phyloP scores from a whole-genome alignment of 2,113 vertebrate species.

The Sinocyclocheilus grahami region DNA sequence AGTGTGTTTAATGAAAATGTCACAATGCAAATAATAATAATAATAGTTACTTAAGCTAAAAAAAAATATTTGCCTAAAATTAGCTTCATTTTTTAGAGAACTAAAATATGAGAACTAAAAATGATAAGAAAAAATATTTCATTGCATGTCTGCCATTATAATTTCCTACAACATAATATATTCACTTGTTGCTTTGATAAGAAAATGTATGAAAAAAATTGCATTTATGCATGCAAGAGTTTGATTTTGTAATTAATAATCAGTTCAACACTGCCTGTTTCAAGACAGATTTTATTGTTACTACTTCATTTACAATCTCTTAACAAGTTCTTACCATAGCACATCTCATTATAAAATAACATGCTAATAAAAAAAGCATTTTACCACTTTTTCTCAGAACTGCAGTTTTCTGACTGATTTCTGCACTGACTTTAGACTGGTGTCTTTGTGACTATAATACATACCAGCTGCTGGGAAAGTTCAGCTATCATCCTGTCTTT shows the following conservation, averaged over 20 bases:
- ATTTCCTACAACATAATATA: not conserved
- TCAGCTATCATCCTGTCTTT: slow-evolving; percentile 86
- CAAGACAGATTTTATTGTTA: too few relatives aligned
- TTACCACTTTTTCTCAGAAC: not conserved
- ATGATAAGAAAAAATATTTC: not conserved
- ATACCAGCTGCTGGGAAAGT: slow-evolving; percentile 80
- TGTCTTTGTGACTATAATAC: slow-evolving; percentile 9
- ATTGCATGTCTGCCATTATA: not conserved
- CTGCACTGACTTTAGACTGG: not conserved
- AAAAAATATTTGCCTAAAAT: not conserved
- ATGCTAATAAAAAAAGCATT: not conserved
- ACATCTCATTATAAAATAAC: not conserved
- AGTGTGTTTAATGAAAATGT: not conserved
- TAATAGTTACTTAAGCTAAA: not conserved
- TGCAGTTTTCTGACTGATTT: not conserved
- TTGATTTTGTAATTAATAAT: not conserved
- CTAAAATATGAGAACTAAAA: not conserved
- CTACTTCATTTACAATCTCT: not conserved
- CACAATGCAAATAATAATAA: not conserved
- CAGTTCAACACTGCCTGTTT: not conserved
- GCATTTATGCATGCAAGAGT: not conserved
- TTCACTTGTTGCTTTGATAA: not conserved
- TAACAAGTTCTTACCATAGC: not conserved
- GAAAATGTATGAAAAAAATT: not conserved
- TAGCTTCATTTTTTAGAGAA: not conserved